phyloP scores from a whole-genome alignment of 2,888 invertebrate species.

The Aricia artaxerxes region DNA sequence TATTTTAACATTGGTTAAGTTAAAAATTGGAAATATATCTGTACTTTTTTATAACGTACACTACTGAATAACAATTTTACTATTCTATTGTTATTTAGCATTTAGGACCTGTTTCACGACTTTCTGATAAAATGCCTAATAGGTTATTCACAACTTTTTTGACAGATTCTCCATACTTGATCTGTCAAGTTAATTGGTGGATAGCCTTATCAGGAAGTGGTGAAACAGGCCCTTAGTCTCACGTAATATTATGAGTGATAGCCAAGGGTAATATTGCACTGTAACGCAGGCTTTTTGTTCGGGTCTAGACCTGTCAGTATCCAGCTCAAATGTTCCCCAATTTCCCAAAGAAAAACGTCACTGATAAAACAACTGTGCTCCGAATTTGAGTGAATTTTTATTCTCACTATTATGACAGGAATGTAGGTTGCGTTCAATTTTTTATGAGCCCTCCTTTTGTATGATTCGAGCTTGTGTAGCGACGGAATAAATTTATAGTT shows the following conservation, averaged over 20 bases:
- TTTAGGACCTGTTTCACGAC: too few species aligned
- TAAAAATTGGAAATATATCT: too few species aligned
- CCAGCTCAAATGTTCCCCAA: background rate
- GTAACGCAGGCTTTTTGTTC: background rate
- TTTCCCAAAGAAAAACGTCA: background rate
- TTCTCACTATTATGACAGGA: constrained; percentile 21
- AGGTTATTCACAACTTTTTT: too few species aligned
- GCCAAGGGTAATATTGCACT: background rate
- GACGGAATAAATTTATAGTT: constrained; percentile 21
- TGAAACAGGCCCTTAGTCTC: too few species aligned
- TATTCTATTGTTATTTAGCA: too few species aligned
- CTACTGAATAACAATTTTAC: too few species aligned
- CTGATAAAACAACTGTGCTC: constrained; percentile 6
- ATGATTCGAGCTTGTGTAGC: constrained; percentile 24
- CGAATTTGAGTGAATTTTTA: constrained; percentile 27
- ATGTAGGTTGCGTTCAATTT: constrained; percentile 23
- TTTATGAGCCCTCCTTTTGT: constrained; percentile 23
- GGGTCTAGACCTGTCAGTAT: background rate
- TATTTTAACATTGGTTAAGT: too few species aligned
- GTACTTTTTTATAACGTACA: too few species aligned
- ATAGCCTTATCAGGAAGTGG: too few species aligned
- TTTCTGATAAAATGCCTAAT: too few species aligned
- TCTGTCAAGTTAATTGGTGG: too few species aligned
- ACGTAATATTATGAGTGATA: background rate
- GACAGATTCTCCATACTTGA: too few species aligned